Conservation (phyloP, 2,888 invertebrate species). For the Caenorhabditis uteleia region DNA sequence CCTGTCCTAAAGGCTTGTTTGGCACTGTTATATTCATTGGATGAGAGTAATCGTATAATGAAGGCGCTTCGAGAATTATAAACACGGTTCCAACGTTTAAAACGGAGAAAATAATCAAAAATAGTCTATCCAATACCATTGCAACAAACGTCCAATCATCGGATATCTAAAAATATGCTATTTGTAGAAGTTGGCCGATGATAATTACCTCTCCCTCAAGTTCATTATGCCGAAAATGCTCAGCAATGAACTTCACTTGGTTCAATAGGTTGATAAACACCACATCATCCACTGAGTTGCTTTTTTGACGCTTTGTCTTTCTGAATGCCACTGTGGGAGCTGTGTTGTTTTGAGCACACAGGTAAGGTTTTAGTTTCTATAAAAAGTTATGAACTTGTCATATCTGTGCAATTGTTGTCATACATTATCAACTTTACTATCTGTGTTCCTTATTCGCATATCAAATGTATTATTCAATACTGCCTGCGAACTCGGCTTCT, state of each 20-base stretch:
- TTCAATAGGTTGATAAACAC: constrained; percentile 64
- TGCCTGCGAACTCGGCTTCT: constrained; percentile 39
- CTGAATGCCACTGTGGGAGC: constrained; percentile 53
- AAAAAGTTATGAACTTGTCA: constrained; percentile 2
- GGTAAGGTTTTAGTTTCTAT: constrained; percentile 38
- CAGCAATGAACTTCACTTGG: constrained; percentile 68
- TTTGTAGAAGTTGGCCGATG: background rate
- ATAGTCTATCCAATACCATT: constrained; percentile 67
- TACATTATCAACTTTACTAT: constrained; percentile 40
- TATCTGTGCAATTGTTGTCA: background rate
- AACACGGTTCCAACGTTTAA: constrained; percentile 66
- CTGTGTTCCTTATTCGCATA: constrained; percentile 31
- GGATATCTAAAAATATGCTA: constrained; percentile 52
- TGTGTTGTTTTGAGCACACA: constrained; percentile 33
- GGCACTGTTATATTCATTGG: constrained; percentile 67
- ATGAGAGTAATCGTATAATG: constrained; percentile 60
- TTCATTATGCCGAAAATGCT: constrained; percentile 66
- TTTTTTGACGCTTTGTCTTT: constrained; percentile 45
- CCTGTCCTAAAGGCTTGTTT: constrained; percentile 64
- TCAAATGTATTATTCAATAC: constrained; percentile 44
- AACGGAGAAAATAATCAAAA: constrained; percentile 67
- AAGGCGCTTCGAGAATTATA: constrained; percentile 68
- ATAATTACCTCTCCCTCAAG: constrained; percentile 61
- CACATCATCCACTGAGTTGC: constrained; percentile 59
- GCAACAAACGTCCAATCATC: constrained; percentile 69